Percentiles rank a stretch among this genome's conserved stretches.
These are phyloP conservation scores for Drosophila bocki DNA, from an alignment of 1,140 invertebrate genomes.

Conservation along the genomic window DNA sequence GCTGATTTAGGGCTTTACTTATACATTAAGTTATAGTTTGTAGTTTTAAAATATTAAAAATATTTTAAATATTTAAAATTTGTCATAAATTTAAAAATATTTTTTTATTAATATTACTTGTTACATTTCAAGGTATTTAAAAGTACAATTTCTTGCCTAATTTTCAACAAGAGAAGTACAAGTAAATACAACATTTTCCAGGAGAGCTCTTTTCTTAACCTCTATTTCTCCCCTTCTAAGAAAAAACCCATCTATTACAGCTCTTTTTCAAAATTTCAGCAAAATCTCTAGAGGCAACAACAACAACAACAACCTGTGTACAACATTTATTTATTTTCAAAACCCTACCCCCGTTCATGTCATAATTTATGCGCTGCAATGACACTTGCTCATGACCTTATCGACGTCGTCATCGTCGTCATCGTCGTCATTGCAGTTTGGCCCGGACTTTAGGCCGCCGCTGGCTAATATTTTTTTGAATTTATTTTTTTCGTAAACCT, in stretches of 20 bases:
- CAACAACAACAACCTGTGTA: constrained; percentile 51
- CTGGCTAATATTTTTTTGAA: constrained; percentile 27
- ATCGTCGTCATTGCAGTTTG: constrained; percentile 50
- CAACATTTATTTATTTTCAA: constrained; percentile 45
- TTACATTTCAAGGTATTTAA: neutral
- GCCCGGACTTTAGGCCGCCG: constrained; percentile 48
- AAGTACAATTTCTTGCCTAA: neutral
- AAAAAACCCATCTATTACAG: constrained; percentile 20
- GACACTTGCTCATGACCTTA: constrained; percentile 83
- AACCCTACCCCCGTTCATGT: constrained; percentile 25
- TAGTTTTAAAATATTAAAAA: too few species aligned
- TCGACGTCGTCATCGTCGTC: constrained; percentile 58
- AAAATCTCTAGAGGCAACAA: constrained; percentile 4
- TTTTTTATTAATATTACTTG: too few species aligned
- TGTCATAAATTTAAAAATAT: too few species aligned
- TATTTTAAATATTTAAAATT: too few species aligned
- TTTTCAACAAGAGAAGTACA: neutral
- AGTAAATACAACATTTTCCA: neutral
- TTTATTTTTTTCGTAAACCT: constrained; percentile 37
- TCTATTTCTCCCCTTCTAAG: neutral
- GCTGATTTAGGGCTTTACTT: too few species aligned
- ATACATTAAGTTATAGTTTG: too few species aligned
- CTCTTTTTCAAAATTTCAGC: constrained; percentile 18
- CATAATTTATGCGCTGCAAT: constrained; percentile 81
- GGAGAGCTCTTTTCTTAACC: neutral